phyloP scores from a whole-genome alignment of 2,113 vertebrate species.

The Mus spicilegus region DNA sequence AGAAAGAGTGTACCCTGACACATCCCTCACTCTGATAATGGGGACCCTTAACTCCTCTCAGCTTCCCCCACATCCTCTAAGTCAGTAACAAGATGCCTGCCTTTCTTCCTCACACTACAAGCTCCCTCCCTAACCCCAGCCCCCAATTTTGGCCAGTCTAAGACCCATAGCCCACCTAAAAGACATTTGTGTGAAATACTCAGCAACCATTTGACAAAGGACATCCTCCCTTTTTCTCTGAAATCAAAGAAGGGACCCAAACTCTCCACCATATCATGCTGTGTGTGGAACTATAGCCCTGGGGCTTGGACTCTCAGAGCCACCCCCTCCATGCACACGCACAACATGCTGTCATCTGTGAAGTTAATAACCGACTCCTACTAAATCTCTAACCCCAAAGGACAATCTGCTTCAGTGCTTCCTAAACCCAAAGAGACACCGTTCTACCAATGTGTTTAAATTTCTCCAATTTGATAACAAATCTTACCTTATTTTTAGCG shows the following conservation, averaged over 20 bases:
- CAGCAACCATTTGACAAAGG: neutral
- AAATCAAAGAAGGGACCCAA: neutral
- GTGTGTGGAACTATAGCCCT: no score
- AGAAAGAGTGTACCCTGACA: neutral
- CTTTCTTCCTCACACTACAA: neutral
- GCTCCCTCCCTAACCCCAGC: neutral
- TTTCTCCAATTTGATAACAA: conserved; percentile 11
- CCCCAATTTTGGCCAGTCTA: neutral
- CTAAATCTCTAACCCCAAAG: neutral
- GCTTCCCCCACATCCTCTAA: neutral
- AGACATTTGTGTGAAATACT: neutral
- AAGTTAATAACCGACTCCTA: neutral
- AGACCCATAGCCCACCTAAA: neutral
- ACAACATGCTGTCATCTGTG: neutral
- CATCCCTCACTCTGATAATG: neutral
- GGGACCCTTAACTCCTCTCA: neutral
- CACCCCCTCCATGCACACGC: no score
- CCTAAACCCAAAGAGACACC: neutral
- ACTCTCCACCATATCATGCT: neutral
- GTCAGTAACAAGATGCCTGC: neutral
- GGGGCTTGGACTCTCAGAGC: neutral
- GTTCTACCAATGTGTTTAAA: neutral
- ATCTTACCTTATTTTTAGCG: conserved; percentile 90
- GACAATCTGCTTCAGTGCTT: neutral
- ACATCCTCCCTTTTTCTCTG: neutral